Conservation (phyloP, 1,140 invertebrate genomes). For the Ips nitidus region DNA sequence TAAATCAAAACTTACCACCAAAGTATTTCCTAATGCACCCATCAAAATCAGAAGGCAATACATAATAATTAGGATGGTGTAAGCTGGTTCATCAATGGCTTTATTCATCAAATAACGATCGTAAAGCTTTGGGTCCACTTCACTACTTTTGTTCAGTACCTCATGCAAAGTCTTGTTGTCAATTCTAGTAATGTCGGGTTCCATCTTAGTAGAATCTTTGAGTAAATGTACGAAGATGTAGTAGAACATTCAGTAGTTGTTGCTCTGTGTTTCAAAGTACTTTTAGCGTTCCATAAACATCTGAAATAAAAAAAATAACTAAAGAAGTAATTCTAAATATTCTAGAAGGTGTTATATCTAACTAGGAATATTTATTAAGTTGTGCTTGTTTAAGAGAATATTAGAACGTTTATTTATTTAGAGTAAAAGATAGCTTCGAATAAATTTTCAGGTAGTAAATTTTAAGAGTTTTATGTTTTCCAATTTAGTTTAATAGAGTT, state of each 20-base stretch:
- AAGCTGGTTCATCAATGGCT: conserved; percentile 65
- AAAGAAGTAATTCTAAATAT: too few relatives aligned
- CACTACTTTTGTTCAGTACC: conserved; percentile 42
- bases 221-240: conserved; percentile 28
- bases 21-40: conserved; percentile 75
- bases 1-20: conserved; percentile 63
- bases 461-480: too few relatives aligned
- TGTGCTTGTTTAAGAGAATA: too few relatives aligned
- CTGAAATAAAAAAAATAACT: too few relatives aligned
- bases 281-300: too few relatives aligned
- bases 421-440: too few relatives aligned
- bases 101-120: conserved; percentile 65
- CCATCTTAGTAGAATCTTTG: conserved; percentile 18
- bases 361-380: too few relatives aligned
- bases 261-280: too few relatives aligned
- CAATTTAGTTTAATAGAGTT: too few relatives aligned
- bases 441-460: too few relatives aligned
- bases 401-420: too few relatives aligned
- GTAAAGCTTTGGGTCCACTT: conserved; percentile 56
- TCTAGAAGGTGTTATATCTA: too few relatives aligned
- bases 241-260: conserved; percentile 27
- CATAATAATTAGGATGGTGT: conserved; percentile 66
- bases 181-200: conserved; percentile 11
- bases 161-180: conserved; percentile 35
- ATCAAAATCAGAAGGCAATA: conserved; percentile 76